These are phyloP conservation scores for Seriola aureovittata DNA, from an alignment of 2,113 vertebrate species.

Conservation along the genomic window DNA sequence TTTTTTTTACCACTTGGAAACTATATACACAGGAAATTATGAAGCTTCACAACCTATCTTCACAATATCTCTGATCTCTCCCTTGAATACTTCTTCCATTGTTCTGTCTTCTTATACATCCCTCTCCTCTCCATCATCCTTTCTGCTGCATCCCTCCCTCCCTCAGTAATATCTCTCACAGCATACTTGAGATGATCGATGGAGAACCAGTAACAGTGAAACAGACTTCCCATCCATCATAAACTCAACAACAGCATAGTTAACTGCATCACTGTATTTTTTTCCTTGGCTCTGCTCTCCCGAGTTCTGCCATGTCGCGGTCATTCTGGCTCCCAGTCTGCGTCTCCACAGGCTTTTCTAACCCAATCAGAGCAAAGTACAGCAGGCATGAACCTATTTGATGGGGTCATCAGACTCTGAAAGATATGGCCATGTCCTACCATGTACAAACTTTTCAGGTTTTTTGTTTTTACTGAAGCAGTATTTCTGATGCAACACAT, in stretches of 20 bases:
- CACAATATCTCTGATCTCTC: conserved; percentile 18
- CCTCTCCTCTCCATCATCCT: conserved; percentile 56
- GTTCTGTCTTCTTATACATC: conserved; percentile 18
- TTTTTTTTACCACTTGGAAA: background rate
- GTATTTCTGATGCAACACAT: background rate
- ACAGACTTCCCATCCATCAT: conserved; percentile 74
- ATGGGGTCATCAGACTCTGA: background rate
- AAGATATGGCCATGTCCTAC: background rate
- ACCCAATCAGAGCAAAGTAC: conserved; percentile 12
- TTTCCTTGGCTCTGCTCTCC: conserved; percentile 17
- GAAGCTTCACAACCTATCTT: background rate
- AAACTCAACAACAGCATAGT: conserved; percentile 69
- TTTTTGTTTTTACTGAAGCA: background rate
- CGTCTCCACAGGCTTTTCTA: background rate
- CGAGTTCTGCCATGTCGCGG: conserved; percentile 31
- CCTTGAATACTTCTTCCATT: conserved; percentile 19
- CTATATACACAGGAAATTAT: background rate
- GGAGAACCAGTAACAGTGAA: conserved; percentile 41
- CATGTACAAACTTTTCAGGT: background rate
- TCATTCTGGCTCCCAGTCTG: conserved; percentile 14
- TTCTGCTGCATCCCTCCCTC: conserved; percentile 49
- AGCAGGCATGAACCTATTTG: background rate
- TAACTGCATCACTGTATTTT: conserved; percentile 59
- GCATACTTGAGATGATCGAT: conserved; percentile 76
- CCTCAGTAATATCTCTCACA: conserved; percentile 65